Conservation (phyloP, 2,113 vertebrate species). For the Bubo blakistoni region DNA sequence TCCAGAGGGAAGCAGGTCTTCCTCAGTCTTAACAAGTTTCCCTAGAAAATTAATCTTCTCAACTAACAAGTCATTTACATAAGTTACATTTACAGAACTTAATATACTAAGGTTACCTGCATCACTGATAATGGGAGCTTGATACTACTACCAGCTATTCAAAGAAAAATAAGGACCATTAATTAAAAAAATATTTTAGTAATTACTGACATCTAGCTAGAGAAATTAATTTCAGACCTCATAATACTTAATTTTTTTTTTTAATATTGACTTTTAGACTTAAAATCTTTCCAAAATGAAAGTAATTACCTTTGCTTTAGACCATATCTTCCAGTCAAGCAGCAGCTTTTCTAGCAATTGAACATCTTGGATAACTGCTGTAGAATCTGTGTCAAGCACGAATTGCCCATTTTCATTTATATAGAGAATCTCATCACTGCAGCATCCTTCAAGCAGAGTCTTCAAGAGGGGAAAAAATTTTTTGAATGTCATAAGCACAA, state of each 20-base stretch:
- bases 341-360: slow-evolving; percentile 86
- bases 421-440: slow-evolving; percentile 82
- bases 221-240: not conserved
- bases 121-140: not conserved
- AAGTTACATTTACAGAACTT: not conserved
- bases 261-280: not conserved
- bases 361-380: slow-evolving; percentile 89
- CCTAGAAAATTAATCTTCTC: not conserved
- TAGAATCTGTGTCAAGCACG: slow-evolving; percentile 80
- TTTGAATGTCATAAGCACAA: not conserved
- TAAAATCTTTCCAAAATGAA: not conserved
- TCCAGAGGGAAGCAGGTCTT: not conserved
- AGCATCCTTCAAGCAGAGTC: slow-evolving; percentile 92
- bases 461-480: slow-evolving; percentile 25
- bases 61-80: not conserved
- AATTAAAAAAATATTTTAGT: not conserved
- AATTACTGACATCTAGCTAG: no score
- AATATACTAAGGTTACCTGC: not conserved
- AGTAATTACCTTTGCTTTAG: slow-evolving; percentile 82
- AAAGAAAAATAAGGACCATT: not conserved
- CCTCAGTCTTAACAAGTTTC: not conserved
- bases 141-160: not conserved
- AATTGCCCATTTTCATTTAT: slow-evolving; percentile 83
- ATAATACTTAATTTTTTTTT: not conserved
- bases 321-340: slow-evolving; percentile 98